Evolutionary conservation across 1,140 invertebrate genomes (phyloP), one percentile per base, ranked within the genome.

Genomic region (Globodera ellingtonae): DNA sequence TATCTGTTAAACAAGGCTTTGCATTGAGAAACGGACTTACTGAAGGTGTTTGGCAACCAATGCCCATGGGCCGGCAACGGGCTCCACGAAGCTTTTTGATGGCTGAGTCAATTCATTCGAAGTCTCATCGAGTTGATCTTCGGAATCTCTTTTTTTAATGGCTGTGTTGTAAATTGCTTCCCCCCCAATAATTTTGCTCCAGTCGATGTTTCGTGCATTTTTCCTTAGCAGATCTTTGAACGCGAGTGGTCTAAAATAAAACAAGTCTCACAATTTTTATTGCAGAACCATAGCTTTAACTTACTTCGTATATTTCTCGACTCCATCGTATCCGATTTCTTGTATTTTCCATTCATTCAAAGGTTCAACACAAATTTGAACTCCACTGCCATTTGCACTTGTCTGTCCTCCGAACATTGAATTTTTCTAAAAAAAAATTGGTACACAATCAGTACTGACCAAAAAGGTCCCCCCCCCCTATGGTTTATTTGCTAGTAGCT

Each of bases 291-390:
- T 7, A 46, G 7, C 8, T 79, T 52, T 10, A 82, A 86, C 84
- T 62, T 18, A 84, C 83, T 67, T 82, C 75, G 84, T 78, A 66
- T 84, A 86, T 50, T 74, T 70, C 66, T 84, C 83, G 24, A 50
- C 72, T 15, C 83, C 83, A 73, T 86, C 84, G 59, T 84, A 84
- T 15, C 59, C 71, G 24, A 84, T 86, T 35, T 83, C 80, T 50
- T 86, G 67, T 65, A 84, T 86, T 86, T 83, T 84, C 84, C 84
- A 86, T 81, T 84, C 84, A 50, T 50, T 80, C 69, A 74, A 74
- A n/a, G 79, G 71, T 69, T 84, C 83, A 13, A 84, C 79, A 69
- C 83, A 86, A 50, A 84, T 81, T 75, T 84, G 65, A 15, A 85
- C 78, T 13, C 82, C 82, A 56, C 59, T 78, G 3, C 66, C 69